A percentile compares a stretch with the other conserved stretches of the same genome.
These are phyloP conservation scores for Sminthurinus signatus DNA, from an alignment of 1,140 invertebrate genomes.

Conservation along the genomic window DNA sequence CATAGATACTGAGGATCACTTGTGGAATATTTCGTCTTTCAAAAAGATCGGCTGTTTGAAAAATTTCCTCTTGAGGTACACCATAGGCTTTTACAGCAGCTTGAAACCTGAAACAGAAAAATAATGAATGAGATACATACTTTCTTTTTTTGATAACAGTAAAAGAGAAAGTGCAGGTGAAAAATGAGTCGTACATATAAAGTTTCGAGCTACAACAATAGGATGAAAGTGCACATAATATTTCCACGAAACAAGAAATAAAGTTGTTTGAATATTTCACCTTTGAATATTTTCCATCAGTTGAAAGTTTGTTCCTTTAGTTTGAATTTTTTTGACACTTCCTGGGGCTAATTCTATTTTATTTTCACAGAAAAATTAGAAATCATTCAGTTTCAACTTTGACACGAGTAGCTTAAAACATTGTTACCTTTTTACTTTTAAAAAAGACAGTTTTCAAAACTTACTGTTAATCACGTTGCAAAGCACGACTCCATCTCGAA, in stretches of 20 bases:
- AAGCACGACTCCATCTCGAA: conserved; percentile 84
- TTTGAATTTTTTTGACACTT: conserved; percentile 94
- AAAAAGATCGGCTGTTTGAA: conserved; percentile 97
- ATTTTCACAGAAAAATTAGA: too few species aligned
- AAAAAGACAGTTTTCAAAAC: too few species aligned
- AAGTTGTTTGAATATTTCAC: conserved; percentile 45
- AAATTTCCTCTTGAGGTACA: conserved; percentile 88
- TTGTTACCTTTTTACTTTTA: too few species aligned
- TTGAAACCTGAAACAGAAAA: conserved; percentile 65
- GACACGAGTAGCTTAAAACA: too few species aligned
- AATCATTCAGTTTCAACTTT: too few species aligned
- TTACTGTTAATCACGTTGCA: conserved; percentile 95
- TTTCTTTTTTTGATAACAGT: too few species aligned
- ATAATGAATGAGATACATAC: too few species aligned
- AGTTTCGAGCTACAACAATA: too few species aligned
- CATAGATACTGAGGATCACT: conserved; percentile 84
- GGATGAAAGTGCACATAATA: too few species aligned
- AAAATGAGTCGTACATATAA: too few species aligned
- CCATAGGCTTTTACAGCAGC: conserved; percentile 87
- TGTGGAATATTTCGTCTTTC: conserved; percentile 93
- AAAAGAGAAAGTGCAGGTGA: too few species aligned
- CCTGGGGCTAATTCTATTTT: conserved; percentile 81
- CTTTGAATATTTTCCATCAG: conserved; percentile 97
- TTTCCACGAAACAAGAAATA: too few species aligned
- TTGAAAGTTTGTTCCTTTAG: conserved; percentile 93